Evolutionary conservation across 2,888 invertebrate species (phyloP).

Genomic region (Nemotelus nigrinus): DNA sequence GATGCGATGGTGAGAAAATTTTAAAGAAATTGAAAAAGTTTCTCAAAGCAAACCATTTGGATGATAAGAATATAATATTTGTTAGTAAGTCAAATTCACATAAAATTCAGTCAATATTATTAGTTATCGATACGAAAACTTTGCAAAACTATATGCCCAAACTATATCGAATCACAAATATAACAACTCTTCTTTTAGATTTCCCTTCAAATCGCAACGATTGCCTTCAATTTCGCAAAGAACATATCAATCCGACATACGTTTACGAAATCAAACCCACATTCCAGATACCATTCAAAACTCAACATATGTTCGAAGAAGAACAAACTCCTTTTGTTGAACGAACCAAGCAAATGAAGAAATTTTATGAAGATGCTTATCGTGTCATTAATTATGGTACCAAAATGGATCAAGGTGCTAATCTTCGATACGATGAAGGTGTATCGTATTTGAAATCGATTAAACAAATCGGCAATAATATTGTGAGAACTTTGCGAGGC

Average conservation of each 20-base stretch:
- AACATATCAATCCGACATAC: slow-evolving; percentile 45
- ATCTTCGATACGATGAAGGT: neutral
- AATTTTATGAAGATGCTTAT: slow-evolving; percentile 41
- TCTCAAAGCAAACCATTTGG: slow-evolving; percentile 37
- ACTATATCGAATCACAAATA: too few species aligned
- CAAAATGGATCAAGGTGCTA: neutral
- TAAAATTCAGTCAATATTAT: neutral
- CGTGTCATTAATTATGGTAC: slow-evolving; percentile 31
- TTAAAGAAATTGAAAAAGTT: slow-evolving; percentile 49
- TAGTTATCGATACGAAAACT: neutral
- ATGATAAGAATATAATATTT: slow-evolving; percentile 50
- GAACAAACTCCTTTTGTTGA: slow-evolving; percentile 13
- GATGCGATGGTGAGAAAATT: slow-evolving; percentile 33
- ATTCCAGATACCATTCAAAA: slow-evolving; percentile 43
- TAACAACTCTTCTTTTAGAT: slow-evolving; percentile 42
- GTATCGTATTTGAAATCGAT: neutral
- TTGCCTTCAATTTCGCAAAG: slow-evolving; percentile 39
- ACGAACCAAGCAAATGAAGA: slow-evolving; percentile 44
- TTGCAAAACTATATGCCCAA: too few species aligned
- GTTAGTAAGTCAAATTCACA: slow-evolving; percentile 49
- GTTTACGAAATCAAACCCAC: slow-evolving; percentile 47
- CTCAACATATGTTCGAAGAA: slow-evolving; percentile 6
- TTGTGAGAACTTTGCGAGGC: slow-evolving; percentile 47
- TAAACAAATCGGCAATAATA: slow-evolving; percentile 32
- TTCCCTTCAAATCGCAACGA: slow-evolving; percentile 50